These are phyloP conservation scores for Prochilodus magdalenae DNA, from an alignment of 2,113 vertebrate species.

Conservation along the genomic window DNA sequence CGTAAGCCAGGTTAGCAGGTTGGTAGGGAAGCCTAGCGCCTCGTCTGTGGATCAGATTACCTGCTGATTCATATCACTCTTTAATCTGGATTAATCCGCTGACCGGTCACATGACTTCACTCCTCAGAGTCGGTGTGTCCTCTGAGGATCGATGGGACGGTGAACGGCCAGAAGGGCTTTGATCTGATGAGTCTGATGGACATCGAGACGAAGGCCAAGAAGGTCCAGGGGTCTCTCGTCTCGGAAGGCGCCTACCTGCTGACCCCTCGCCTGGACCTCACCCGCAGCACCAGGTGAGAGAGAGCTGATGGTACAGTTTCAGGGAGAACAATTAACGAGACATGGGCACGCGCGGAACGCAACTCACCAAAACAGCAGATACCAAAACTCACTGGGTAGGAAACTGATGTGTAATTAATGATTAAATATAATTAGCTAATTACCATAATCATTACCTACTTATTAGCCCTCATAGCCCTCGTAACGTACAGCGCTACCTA, in stretches of 20 bases:
- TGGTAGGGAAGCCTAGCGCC: neutral
- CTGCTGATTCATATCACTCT: neutral
- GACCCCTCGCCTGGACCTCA: constrained; percentile 59
- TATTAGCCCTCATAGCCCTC: too few relatives aligned
- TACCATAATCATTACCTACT: too few relatives aligned
- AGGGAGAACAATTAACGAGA: too few relatives aligned
- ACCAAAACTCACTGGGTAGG: too few relatives aligned
- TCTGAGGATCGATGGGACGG: constrained; percentile 60
- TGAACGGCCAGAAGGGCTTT: constrained; percentile 69
- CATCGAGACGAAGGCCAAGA: constrained; percentile 57
- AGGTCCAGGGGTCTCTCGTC: constrained; percentile 65
- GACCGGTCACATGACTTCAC: neutral
- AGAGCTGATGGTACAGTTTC: too few relatives aligned
- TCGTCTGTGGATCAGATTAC: neutral
- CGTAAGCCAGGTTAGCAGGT: too few relatives aligned
- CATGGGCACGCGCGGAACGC: too few relatives aligned
- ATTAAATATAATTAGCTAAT: too few relatives aligned
- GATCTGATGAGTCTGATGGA: constrained; percentile 67
- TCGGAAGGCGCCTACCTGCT: constrained; percentile 66
- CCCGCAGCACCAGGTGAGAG: constrained; percentile 70
- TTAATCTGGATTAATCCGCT: neutral
- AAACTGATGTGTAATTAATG: too few relatives aligned
- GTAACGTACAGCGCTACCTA: too few relatives aligned
- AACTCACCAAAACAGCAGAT: too few relatives aligned
- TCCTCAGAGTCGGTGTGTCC: constrained; percentile 71